Evolutionary conservation across 2,888 invertebrate genomes (phyloP), one percentile per base, ranked within the genome.

Genomic region (Drosophila leonis): DNA sequence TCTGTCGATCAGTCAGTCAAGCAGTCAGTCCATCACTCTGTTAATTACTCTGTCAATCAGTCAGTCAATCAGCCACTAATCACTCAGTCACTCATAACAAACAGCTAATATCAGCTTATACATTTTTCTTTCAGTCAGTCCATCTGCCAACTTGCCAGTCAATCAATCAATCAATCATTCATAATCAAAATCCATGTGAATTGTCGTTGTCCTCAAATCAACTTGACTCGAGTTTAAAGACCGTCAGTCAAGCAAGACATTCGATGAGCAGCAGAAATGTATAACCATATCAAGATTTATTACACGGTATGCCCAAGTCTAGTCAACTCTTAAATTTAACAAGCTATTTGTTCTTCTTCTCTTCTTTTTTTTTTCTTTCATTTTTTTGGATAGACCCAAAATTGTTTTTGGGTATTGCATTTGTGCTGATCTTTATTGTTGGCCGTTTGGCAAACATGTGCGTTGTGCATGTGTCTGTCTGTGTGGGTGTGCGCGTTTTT

Each of bases 341-440:
- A n/a, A 1, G 8, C 20, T 20, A 33, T 29, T 56, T 49, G 18
- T 39, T 59, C 49, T 15, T 9, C 2, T 15, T n/a, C 24, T 10
- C 18, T 18, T 39, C 6, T 31, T 41, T 41, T 31, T 52, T 64
- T 61, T 59, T 24, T 27, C 18, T 35, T 37, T 39, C n/a, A 33
- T 41, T 49, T 64, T 68, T 57, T n/a, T 39, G 51, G 29, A 20
- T 78, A 56, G n/a, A 33, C 72, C 55, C 63, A 57, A 79, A 69
- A 66, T 80, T 69, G 64, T 62, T 66, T 72, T 66, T 72, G 62
- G 46, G 64, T 72, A 59, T 80, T 75, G 76, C 72, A 69, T 68
- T 75, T 75, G 72, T 54, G 57, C 61, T 72, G 80, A 72, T 79
- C 75, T 62, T 82, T 82, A 80, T 84, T 84, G 82, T 69, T 65